Base-by-base conservation (phyloP, 1,140 invertebrate genomes). In the Drosophila gunungcola region DNA sequence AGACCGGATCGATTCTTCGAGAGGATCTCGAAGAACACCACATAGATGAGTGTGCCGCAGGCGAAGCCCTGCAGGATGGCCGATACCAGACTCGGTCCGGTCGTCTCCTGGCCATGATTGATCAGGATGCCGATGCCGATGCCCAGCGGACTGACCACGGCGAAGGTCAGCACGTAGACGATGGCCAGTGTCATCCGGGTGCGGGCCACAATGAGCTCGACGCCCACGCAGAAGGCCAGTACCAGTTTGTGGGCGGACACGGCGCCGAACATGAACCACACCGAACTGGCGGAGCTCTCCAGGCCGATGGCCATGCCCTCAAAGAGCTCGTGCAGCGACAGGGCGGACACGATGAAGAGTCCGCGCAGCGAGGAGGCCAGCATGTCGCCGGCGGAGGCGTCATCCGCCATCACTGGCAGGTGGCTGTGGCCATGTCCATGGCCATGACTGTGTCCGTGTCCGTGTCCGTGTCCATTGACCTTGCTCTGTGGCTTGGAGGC, bases 11-110 rank as follows among this genome's bases (percentile, higher is more conserved):
- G 93, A 84, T 97, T 96, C 57, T 96, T 94, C 39, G 96, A 96
- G 51, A 98, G 94, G 29, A 98, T 96, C 93, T 98, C 97, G 91
- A 98, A 98, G 94, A 98, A 98, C 2, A 97, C 96, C 38, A 98
- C 97, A 90, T 98, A 98, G 0, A 98, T 94, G 10, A 98, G 93
- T 0, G 97, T 98, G 16, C 97, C 97, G 43, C 96, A 96, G 0
- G 97, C 97, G 92, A 98, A 94, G 7, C 96, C 97, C 84, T 98
- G 96, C 0, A 97, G 93, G 3, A 97, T 94, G 3, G 95, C 94
- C 0, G 95, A 94, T 2, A 93, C 93, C 25, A 95, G 92, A 52
- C 93, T 95, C 9, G 95, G 93, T 2, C 94, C 94, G 0, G 93
- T 93, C 3, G 93, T 93, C 3, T 94, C 94, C 48, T 94, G 93